Evolutionary conservation across 2,797 vertebrate species (phyloP), one percentile per base, ranked within the genome.

Genomic region (Arrhamphus sclerolepis): DNA sequence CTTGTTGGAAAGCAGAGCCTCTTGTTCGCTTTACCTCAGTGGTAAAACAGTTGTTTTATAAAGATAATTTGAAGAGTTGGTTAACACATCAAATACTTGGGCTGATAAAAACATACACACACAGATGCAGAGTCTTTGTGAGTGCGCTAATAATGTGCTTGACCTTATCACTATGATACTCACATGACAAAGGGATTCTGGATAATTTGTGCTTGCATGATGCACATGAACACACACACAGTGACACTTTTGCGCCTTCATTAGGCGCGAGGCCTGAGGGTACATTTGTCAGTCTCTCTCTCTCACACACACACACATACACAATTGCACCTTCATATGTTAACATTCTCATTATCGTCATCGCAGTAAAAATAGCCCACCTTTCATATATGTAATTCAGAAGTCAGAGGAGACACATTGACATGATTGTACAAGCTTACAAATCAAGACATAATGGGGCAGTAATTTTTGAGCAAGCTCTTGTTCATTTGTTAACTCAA

Each of bases 91-190:
- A 17, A 42, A 51, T 13, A 19, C 18, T 26, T 14, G n/a, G 13
- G 38, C 31, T 11, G 10, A 34, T 21, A 59, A n/a, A 40, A 41
- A 57, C 24, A 39, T 19, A 43, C 19, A 29, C 55, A 48, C 34
- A 41, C 7, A 16, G 3, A 29, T 7, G 40, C 26, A 10, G 19
- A 2, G 31, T 34, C 31, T 34, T 34, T 34, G 31, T 34, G 8
- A 10, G 31, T 11, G 31, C 29, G 50, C 49, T 77, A 82, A 82
- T 84, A 64, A 75, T 66, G 22, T 50, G 53, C 56, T 60, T 89
- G 89, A 90, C 83, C 86, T 90, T 87, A 87, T 89, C 70, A 70
- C 53, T 29, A 58, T 74, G 58, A 57, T 70, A 69, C 78, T 84
- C 50, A 63, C 68, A 61, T 78, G 66, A 44, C 72, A 62, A 69